Conservation (phyloP, 2,888 invertebrate genomes). For the Herminia tarsipennalis region DNA sequence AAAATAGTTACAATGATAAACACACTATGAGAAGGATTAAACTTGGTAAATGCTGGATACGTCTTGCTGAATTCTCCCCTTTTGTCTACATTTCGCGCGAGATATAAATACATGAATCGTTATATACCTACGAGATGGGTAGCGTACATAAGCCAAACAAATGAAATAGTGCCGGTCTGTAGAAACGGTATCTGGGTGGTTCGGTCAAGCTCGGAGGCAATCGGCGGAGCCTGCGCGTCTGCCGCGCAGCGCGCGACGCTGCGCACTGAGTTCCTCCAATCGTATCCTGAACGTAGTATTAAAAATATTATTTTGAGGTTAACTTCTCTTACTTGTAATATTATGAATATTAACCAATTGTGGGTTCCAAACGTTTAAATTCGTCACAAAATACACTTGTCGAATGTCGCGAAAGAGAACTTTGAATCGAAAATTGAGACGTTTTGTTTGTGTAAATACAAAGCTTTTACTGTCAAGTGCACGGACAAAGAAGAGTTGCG, state of each 20-base stretch:
- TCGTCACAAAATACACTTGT: constrained; percentile 61
- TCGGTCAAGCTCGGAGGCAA: constrained; percentile 59
- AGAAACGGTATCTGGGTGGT: constrained; percentile 42
- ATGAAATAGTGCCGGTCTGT: constrained; percentile 46
- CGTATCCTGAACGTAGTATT: constrained; percentile 77
- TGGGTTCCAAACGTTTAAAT: constrained; percentile 52
- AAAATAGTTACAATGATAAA: too few relatives aligned
- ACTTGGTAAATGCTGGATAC: too few relatives aligned
- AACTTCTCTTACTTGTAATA: constrained; percentile 65
- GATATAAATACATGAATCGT: too few relatives aligned
- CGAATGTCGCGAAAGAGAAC: constrained; percentile 83
- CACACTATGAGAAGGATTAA: too few relatives aligned
- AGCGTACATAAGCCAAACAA: constrained; percentile 34
- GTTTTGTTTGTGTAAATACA: constrained; percentile 85
- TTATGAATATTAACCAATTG: constrained; percentile 63
- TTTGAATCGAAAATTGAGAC: constrained; percentile 77
- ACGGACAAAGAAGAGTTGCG: constrained; percentile 81
- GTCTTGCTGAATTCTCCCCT: too few relatives aligned
- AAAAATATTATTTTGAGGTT: constrained; percentile 84
- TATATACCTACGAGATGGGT: too few relatives aligned
- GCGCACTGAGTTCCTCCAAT: constrained; percentile 70
- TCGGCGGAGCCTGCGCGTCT: constrained; percentile 67
- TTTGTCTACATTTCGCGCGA: too few relatives aligned
- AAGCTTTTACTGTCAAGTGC: constrained; percentile 83
- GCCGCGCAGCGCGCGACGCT: constrained; percentile 56